Percentiles rank a stretch among this genome's conserved stretches.
Conservation (phyloP, 2,888 invertebrate genomes). For the Heliothis peltigera region DNA sequence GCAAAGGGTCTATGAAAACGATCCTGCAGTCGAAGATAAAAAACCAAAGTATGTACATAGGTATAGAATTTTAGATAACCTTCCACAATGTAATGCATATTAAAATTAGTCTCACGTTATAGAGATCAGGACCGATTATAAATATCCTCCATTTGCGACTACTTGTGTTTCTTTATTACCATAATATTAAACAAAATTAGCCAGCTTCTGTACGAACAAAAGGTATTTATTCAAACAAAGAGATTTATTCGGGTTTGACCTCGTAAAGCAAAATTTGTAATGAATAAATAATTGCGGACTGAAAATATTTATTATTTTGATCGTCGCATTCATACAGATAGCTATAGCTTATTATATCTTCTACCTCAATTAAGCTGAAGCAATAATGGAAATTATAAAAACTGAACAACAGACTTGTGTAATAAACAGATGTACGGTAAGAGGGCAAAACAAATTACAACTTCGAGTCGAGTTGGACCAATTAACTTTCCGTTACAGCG, state of each 20-base stretch:
- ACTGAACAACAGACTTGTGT: conserved; percentile 77
- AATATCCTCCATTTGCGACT: conserved; percentile 41
- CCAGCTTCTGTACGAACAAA: conserved; percentile 25
- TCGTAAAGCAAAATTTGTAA: conserved; percentile 48
- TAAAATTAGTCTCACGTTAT: conserved; percentile 21
- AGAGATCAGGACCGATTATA: conserved; percentile 29
- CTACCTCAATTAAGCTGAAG: conserved; percentile 51
- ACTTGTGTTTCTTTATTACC: conserved; percentile 46
- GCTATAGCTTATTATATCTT: conserved; percentile 22
- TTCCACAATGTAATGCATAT: conserved; percentile 29
- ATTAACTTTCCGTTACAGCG: conserved; percentile 89
- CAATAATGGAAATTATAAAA: conserved; percentile 71
- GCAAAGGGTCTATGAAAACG: too few species aligned
- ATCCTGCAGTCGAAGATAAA: too few species aligned
- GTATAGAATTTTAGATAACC: background rate
- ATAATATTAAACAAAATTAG: conserved; percentile 47
- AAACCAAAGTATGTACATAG: too few species aligned
- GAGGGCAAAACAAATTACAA: conserved; percentile 87
- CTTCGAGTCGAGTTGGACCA: conserved; percentile 86
- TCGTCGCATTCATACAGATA: conserved; percentile 26
- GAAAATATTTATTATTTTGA: conserved; percentile 54
- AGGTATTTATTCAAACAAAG: conserved; percentile 49
- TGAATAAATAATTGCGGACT: conserved; percentile 55
- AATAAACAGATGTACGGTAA: conserved; percentile 84
- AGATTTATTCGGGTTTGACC: conserved; percentile 43